phyloP scores from a whole-genome alignment of 2,888 invertebrate genomes.

The Rhagophthalmus giganteus region DNA sequence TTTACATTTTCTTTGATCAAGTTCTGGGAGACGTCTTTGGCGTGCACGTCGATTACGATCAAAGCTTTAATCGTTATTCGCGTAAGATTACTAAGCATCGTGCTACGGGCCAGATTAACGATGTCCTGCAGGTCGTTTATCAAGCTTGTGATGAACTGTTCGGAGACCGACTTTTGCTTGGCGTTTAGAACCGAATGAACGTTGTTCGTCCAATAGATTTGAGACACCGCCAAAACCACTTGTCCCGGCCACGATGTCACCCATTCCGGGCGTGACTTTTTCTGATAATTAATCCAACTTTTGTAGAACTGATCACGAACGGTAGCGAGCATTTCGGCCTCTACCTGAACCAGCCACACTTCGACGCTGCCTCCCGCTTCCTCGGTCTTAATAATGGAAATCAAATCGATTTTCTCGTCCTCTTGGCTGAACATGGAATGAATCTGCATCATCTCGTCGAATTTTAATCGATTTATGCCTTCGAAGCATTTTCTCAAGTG shows the following conservation, averaged over 20 bases:
- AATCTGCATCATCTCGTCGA: conserved; percentile 73
- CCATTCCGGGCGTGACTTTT: conserved; percentile 67
- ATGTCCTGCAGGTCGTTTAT: conserved; percentile 71
- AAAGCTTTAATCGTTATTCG: conserved; percentile 80
- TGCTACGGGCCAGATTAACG: conserved; percentile 71
- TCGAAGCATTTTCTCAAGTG: conserved; percentile 88
- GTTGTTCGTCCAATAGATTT: conserved; percentile 82
- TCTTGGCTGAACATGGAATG: conserved; percentile 77
- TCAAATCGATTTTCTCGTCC: conserved; percentile 70
- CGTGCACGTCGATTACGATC: conserved; percentile 84
- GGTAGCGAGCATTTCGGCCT: conserved; percentile 77
- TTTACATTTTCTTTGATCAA: conserved; percentile 65
- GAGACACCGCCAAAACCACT: conserved; percentile 76
- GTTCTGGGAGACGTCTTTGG: conserved; percentile 77
- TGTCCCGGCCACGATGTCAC: conserved; percentile 80
- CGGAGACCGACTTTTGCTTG: conserved; percentile 58
- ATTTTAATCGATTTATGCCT: conserved; percentile 75
- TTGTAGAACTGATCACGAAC: conserved; percentile 68
- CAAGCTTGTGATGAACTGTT: conserved; percentile 61
- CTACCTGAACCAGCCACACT: conserved; percentile 82
- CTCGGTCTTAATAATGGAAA: conserved; percentile 65
- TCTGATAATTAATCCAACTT: conserved; percentile 68
- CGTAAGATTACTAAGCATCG: conserved; percentile 69
- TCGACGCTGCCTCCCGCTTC: conserved; percentile 83
- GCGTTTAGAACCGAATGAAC: conserved; percentile 70